Conservation (phyloP, 2,888 invertebrate species). For the Amphipoea lucens region DNA sequence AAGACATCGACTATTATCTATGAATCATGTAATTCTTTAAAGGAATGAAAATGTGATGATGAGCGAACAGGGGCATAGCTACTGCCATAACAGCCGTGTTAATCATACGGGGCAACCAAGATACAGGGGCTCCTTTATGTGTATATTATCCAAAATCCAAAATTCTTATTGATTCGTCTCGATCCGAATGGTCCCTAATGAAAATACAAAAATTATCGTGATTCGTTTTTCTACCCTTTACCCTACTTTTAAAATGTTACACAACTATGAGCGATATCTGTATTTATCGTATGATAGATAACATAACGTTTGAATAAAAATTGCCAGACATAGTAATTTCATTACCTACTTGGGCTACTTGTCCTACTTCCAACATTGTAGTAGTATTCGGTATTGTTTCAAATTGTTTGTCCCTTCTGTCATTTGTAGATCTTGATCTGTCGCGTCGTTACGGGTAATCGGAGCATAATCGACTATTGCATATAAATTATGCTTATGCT, state of each 20-base stretch:
- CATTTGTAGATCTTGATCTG: background rate
- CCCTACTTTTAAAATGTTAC: too few relatives aligned
- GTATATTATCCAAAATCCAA: too few relatives aligned
- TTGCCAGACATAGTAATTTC: background rate
- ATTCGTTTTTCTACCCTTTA: background rate
- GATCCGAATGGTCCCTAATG: background rate
- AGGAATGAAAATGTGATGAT: background rate
- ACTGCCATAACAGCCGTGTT: background rate
- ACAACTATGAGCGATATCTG: background rate
- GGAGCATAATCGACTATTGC: background rate
- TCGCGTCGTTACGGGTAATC: too few relatives aligned
- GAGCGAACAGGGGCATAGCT: background rate
- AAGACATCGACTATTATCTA: constrained; percentile 26
- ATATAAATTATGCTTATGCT: too few relatives aligned
- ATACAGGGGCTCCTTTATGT: too few relatives aligned
- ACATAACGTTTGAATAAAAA: too few relatives aligned
- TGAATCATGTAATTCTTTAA: background rate
- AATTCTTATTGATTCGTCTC: background rate
- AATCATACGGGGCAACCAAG: background rate
- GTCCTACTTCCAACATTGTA: background rate
- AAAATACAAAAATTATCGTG: background rate
- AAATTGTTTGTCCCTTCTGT: background rate
- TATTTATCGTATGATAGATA: background rate
- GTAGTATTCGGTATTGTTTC: background rate
- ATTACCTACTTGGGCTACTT: background rate